phyloP scores from a whole-genome alignment of 1,140 invertebrate genomes.

The Drosophila tsacasi region DNA sequence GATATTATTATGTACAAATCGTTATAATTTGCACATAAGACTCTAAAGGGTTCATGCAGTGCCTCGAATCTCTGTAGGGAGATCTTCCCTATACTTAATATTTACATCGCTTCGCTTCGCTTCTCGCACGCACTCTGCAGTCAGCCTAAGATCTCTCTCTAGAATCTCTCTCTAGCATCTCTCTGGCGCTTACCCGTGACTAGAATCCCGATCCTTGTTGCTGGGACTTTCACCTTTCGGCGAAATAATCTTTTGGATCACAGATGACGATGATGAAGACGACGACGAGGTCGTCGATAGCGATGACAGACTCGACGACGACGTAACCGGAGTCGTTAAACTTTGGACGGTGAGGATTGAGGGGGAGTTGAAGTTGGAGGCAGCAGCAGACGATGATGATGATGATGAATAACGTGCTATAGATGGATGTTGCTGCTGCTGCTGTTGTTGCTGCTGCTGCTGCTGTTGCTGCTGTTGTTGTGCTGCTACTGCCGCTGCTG shows the following conservation, averaged over 20 bases:
- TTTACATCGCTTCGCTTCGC: too few species aligned
- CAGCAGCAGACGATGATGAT: slow-evolving; percentile 18
- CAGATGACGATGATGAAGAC: slow-evolving; percentile 72
- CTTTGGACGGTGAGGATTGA: slow-evolving; percentile 62
- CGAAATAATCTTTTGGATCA: slow-evolving; percentile 87
- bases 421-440: slow-evolving; percentile 43
- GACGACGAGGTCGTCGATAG: slow-evolving; percentile 43
- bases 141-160: too few species aligned
- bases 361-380: slow-evolving; percentile 33
- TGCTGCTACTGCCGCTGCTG: slow-evolving; percentile 14
- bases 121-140: too few species aligned
- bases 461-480: slow-evolving; percentile 10
- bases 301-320: slow-evolving; percentile 45
- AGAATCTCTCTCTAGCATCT: too few species aligned
- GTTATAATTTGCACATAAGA: too few species aligned
- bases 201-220: slow-evolving; percentile 91
- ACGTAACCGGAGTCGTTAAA: slow-evolving; percentile 47
- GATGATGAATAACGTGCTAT: slow-evolving; percentile 39
- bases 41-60: too few species aligned
- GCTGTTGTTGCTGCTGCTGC: slow-evolving; percentile 17
- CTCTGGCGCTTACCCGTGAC: slow-evolving; percentile 89
- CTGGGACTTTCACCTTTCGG: slow-evolving; percentile 91
- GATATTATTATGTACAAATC: too few species aligned
- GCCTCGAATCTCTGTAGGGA: too few species aligned
- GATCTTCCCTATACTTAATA: too few species aligned